Base-by-base conservation (phyloP, 2,113 vertebrate genomes). In the Stegastes partitus region DNA sequence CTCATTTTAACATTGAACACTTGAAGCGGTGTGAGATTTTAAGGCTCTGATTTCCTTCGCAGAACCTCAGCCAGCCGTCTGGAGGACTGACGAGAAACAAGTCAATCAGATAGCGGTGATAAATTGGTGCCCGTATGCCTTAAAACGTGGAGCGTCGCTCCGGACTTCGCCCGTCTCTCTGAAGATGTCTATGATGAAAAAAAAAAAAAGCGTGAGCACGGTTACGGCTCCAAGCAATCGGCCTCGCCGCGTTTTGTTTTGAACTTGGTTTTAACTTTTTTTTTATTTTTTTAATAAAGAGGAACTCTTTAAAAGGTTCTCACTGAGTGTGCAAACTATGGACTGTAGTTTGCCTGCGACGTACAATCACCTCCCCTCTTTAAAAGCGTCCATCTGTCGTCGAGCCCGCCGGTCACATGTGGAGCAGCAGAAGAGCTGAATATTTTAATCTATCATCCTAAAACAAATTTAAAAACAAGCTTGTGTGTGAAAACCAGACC, bases 351-450 rank as follows among this genome's bases (percentile, higher is more conserved):
- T 77, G 74, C 66, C 83, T 88, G 92, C 92, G 84, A 81, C 39
- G 77, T 86, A 93, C 92, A 93, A 92, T 93, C 92, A 87, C 37
- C 70, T 55, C 31, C 57, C 21, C 64, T 56, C 28, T 61, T 73
- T 44, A 16, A 66, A n/a, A 8, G 14, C 79, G n/a, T 26, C 5
- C 3, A 25, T 19, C 18, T 47, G 15, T 23, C 19, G 0, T 11
- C 18, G 26, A 47, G 39, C 56, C 37, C 34, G 50, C 45, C 42
- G 21, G 73, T 89, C 76, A 86, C 57, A 55, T 45, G 11, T 67
- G 81, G 45, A 68, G 28, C 39, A 76, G 56, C 57, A 42, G 57
- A 42, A 14, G 45, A 6, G 50, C 26, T 45, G 44, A 45, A 22
- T 14, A 37, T 9, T 37, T 47, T 14, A 1, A 54, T 25, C n/a